phyloP scores from a whole-genome alignment of 2,113 vertebrate species.

The Megalops atlanticus region DNA sequence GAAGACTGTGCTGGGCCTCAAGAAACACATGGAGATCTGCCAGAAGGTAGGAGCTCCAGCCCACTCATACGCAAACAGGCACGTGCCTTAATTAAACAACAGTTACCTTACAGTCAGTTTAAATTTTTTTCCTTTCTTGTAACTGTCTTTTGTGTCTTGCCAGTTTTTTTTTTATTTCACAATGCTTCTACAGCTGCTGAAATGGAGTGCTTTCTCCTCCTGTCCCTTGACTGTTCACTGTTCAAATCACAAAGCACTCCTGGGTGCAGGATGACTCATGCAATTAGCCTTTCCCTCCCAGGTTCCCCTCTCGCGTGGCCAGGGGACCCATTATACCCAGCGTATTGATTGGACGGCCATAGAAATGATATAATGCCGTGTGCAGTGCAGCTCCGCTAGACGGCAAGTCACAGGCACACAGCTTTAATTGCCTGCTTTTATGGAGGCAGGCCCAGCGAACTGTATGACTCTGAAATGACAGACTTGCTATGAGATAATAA shows the following conservation, averaged over 20 bases:
- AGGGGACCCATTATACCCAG: slow-evolving; percentile 51
- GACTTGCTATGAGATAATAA: slow-evolving; percentile 52
- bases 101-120: neutral
- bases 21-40: slow-evolving; percentile 98
- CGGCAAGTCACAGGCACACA: slow-evolving; percentile 18
- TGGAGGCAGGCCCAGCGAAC: slow-evolving; percentile 41
- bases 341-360: slow-evolving; percentile 52
- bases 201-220: slow-evolving; percentile 3
- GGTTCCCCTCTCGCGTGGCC: slow-evolving; percentile 28
- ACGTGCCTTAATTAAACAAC: neutral
- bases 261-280: slow-evolving; percentile 32
- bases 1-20: slow-evolving; percentile 89
- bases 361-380: slow-evolving; percentile 30
- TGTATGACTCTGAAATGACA: slow-evolving; percentile 57
- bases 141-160: neutral
- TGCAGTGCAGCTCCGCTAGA: slow-evolving; percentile 13
- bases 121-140: neutral
- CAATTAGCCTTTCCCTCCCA: slow-evolving; percentile 45
- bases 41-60: slow-evolving; percentile 81
- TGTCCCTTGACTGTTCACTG: slow-evolving; percentile 18
- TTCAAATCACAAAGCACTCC: slow-evolving; percentile 20
- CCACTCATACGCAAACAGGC: slow-evolving; percentile 8
- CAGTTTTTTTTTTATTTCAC: slow-evolving; percentile 1
- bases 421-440: slow-evolving; percentile 36
- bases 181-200: neutral